Conservation (phyloP, 2,888 invertebrate genomes). For the Acanthosoma haemorrhoidale region DNA sequence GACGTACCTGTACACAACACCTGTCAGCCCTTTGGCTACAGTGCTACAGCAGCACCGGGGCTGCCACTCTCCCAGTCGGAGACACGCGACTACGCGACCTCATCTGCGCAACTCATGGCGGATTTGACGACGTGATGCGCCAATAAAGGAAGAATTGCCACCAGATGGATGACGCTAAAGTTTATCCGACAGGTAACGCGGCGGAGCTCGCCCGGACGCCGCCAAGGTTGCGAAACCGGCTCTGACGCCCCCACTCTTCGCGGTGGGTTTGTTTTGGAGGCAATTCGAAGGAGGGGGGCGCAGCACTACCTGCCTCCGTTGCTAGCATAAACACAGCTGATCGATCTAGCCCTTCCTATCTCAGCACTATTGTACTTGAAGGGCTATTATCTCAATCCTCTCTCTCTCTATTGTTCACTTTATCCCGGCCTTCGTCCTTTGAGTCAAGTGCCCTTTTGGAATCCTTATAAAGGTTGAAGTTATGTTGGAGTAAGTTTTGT, state of each 20-base stretch:
- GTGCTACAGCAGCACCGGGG: no score
- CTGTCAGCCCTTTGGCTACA: background rate
- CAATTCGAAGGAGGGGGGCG: background rate
- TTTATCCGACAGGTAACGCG: background rate
- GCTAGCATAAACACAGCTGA: slow-evolving; percentile 20
- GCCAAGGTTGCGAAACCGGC: slow-evolving; percentile 23
- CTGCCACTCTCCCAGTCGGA: no score
- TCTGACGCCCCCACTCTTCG: background rate
- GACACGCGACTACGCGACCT: no score
- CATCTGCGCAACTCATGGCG: background rate
- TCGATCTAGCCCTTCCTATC: background rate
- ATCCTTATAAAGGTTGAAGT: no score
- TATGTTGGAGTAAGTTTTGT: no score
- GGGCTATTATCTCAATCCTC: background rate
- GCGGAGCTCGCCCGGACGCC: slow-evolving; percentile 7
- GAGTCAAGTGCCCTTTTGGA: no score
- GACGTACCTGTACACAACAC: slow-evolving; percentile 6
- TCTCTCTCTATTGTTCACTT: background rate
- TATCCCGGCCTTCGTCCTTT: background rate
- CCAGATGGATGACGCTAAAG: background rate
- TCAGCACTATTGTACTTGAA: background rate
- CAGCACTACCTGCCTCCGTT: slow-evolving; percentile 11
- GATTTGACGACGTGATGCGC: background rate
- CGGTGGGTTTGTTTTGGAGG: slow-evolving; percentile 17
- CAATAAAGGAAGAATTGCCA: background rate